These are phyloP conservation scores for Clarias pachynema DNA, from an alignment of 2,797 vertebrate species.

Conservation along the genomic window DNA sequence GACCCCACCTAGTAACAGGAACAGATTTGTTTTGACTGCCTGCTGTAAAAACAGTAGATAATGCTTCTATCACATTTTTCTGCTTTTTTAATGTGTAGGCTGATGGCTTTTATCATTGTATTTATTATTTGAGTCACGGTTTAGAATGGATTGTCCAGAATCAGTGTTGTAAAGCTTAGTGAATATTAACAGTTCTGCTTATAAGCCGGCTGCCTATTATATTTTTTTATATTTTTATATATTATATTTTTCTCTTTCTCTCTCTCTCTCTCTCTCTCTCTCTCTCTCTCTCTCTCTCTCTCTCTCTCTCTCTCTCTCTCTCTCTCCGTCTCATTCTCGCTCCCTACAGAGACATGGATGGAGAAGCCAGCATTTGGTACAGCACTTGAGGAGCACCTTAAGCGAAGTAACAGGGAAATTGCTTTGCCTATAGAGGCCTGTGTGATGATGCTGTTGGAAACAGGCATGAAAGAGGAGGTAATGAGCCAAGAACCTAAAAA, in stretches of 20 bases:
- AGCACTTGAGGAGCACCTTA: constrained; percentile 90
- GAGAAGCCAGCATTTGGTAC: constrained; percentile 96
- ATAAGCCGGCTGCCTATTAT: neutral
- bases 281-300: neutral
- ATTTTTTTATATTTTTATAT: neutral
- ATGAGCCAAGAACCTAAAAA: neutral
- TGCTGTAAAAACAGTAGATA: constrained; percentile 5
- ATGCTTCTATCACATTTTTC: neutral
- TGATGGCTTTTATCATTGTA: neutral
- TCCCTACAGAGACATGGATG: constrained; percentile 85
- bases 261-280: neutral
- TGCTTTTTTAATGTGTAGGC: neutral
- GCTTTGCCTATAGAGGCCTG: constrained; percentile 95
- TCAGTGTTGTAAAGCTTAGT: neutral
- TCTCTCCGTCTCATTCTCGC: neutral
- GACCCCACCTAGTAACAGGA: neutral
- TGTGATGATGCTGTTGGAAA: constrained; percentile 97
- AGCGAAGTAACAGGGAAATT: constrained; percentile 89
- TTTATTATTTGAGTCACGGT: neutral
- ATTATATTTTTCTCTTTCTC: neutral
- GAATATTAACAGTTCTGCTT: too few relatives aligned
- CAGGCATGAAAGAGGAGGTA: constrained; percentile 98
- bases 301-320: neutral
- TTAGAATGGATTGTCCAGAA: neutral
- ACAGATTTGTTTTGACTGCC: neutral